These are phyloP conservation scores for Acanthaster planci DNA, from an alignment of 35 echinoderm and acorn worm species.

Conservation along the genomic window DNA sequence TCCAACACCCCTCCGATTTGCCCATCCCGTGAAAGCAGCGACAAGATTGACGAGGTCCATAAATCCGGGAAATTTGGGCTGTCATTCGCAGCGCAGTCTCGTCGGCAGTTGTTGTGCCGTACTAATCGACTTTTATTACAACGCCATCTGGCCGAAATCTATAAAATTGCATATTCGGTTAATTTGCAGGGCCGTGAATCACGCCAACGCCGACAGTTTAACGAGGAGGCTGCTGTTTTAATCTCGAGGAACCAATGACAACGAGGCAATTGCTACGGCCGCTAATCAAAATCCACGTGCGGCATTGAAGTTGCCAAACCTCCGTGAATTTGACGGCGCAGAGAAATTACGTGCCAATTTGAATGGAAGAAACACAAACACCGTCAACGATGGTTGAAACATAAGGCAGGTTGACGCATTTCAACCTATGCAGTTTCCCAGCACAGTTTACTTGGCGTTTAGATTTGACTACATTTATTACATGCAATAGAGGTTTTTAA, in stretches of 20 bases:
- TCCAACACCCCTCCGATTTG: background rate
- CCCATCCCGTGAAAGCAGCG: background rate
- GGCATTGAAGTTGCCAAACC: too few relatives aligned
- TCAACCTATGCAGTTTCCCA: too few relatives aligned
- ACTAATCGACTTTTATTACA: conserved; percentile 27
- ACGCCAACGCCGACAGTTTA: background rate
- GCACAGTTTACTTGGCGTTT: too few relatives aligned
- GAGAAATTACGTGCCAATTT: too few relatives aligned
- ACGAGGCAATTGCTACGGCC: too few relatives aligned
- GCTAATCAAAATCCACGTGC: too few relatives aligned
- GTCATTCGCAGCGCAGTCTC: background rate
- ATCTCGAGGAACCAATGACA: background rate
- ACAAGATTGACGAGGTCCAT: background rate
- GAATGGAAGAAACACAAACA: too few relatives aligned
- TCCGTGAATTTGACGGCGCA: too few relatives aligned
- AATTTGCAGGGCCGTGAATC: conserved; percentile 1
- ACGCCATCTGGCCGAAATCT: conserved; percentile 13
- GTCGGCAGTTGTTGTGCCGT: background rate
- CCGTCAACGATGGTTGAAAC: too few relatives aligned
- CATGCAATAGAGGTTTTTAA: too few relatives aligned
- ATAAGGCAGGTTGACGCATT: too few relatives aligned
- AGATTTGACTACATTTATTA: too few relatives aligned
- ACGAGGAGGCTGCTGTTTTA: background rate
- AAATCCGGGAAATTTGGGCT: background rate
- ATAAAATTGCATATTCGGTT: background rate